These are phyloP conservation scores for Chelonus formosanus DNA, from an alignment of 2,888 invertebrate genomes.

Conservation along the genomic window DNA sequence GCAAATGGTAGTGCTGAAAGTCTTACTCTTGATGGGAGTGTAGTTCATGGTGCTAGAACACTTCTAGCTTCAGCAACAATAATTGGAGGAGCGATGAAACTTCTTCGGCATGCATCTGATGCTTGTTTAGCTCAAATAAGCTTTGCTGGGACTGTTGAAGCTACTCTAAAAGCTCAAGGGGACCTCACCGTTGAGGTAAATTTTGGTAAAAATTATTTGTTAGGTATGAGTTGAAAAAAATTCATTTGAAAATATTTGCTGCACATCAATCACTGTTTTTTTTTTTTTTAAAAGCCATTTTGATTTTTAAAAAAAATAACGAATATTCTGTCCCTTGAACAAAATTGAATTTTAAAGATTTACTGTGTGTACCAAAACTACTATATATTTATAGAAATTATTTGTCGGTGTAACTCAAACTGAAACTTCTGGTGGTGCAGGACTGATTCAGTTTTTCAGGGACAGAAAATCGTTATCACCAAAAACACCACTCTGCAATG, in stretches of 20 bases:
- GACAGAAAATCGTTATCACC: slow-evolving; percentile 56
- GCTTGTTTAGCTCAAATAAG: slow-evolving; percentile 77
- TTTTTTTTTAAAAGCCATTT: not conserved
- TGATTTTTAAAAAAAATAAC: slow-evolving; percentile 34
- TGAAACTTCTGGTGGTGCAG: slow-evolving; percentile 65
- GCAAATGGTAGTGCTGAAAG: slow-evolving; percentile 77
- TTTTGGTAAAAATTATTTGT: slow-evolving; percentile 5
- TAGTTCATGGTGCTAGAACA: slow-evolving; percentile 74
- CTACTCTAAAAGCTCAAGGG: slow-evolving; percentile 81
- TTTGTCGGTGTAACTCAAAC: slow-evolving; percentile 71
- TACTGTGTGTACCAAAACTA: slow-evolving; percentile 6
- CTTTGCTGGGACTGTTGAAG: slow-evolving; percentile 79
- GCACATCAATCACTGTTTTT: not conserved
- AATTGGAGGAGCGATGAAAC: slow-evolving; percentile 71
- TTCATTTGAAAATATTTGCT: not conserved
- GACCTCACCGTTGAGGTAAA: slow-evolving; percentile 85
- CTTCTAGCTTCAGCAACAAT: slow-evolving; percentile 79
- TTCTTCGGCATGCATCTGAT: slow-evolving; percentile 70
- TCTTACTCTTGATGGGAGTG: slow-evolving; percentile 74
- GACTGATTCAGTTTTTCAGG: slow-evolving; percentile 58
- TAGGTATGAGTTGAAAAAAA: not conserved
- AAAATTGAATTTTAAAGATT: not conserved
- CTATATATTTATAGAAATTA: slow-evolving; percentile 71
- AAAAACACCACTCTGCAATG: slow-evolving; percentile 38
- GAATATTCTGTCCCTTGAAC: slow-evolving; percentile 47